Evolutionary conservation across 2,888 invertebrate genomes (phyloP), one percentile per base, ranked within the genome.

Genomic region (Alcis repandata): DNA sequence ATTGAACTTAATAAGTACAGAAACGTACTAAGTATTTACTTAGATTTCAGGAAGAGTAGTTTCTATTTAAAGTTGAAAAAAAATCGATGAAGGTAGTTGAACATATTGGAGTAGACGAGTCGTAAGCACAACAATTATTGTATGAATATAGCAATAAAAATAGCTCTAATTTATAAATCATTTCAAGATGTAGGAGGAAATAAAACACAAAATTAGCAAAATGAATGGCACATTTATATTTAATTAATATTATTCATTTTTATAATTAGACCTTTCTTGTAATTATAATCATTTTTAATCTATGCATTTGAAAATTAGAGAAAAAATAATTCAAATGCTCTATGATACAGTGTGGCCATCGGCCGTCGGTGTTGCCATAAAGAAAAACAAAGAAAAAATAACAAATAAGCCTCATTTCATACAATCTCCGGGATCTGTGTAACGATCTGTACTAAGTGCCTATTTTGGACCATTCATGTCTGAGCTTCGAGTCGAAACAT

Each of bases 201-300:
- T 91, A 84, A 93, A 93, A 93, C 91, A 85, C 91, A 84, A 81
- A 76, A 82, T 82, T 93, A 92, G 93, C 93, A 94, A 94, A 94
- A 94, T 93, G 93, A 93, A 94, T 93, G 94, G 93, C 93, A 94
- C 93, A 93, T 93, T 92, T 92, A 92, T 92, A 91, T 92, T 93
- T 93, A 93, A 94, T 93, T 93, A 93, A 89, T 88, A 93, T 92
- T 92, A 93, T 92, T 89, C 90, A 91, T 92, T 92, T 92, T 93
- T 91, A 92, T 92, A 91, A 91, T 93, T 90, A 92, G 88, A 92
- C 88, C 90, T 92, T 92, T 91, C 87, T 90, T 89, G 90, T 92
- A 88, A 88, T 88, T 86, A 89, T 87, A 84, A 82, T 79, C 75
- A 82, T 64, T 85, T 86, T 88, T 87, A 90, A 82, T 87, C 88